phyloP scores from a whole-genome alignment of 2,797 vertebrate species.

The Sciurus vulgaris region DNA sequence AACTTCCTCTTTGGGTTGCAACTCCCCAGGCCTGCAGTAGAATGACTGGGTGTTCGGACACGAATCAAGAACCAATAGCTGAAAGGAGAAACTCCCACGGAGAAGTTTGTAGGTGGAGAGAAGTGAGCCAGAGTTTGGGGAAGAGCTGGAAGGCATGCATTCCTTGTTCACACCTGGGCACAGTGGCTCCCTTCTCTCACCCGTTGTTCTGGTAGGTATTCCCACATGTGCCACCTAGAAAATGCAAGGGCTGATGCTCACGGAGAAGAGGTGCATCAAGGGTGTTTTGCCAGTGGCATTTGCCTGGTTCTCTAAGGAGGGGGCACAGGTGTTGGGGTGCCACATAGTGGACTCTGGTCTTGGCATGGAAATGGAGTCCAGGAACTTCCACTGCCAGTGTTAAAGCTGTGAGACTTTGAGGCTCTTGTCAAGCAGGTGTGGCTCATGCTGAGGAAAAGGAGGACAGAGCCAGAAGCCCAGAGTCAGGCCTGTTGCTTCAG shows the following conservation, averaged over 20 bases:
- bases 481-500: neutral
- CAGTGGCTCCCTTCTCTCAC: conserved; percentile 20
- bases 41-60: neutral
- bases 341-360: neutral
- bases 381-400: neutral
- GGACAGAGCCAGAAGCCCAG: neutral
- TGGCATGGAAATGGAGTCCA: neutral
- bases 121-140: accelerated
- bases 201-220: neutral
- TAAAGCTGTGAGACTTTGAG: neutral
- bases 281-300: neutral
- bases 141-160: neutral
- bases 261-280: neutral
- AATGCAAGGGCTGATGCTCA: conserved; percentile 64
- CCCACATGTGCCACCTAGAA: conserved; percentile 37
- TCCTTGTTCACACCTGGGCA: neutral
- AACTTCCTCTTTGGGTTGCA: neutral
- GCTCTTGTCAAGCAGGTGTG: neutral
- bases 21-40: neutral
- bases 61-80: neutral
- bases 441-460: neutral
- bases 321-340: neutral
- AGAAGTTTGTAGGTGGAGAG: conserved; percentile 4
- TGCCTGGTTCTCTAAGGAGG: neutral
- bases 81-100: too few species aligned